phyloP scores from a whole-genome alignment of 2,113 vertebrate species.

The Microtus oregoni region DNA sequence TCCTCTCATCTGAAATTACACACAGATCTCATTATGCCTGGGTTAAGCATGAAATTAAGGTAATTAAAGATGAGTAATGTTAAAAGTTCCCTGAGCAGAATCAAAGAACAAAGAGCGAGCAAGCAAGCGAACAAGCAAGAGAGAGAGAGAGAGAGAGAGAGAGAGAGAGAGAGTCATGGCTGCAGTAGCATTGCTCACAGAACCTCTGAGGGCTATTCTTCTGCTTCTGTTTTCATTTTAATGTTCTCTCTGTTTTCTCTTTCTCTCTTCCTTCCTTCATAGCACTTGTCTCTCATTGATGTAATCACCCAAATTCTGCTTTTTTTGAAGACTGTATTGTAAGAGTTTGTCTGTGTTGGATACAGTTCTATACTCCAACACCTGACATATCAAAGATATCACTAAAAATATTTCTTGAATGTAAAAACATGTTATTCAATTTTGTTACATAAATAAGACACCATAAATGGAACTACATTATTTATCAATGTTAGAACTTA shows the following conservation, averaged over 20 bases:
- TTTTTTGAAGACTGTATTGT: background rate
- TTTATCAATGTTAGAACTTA: background rate
- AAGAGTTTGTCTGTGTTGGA: background rate
- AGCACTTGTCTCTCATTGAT: background rate
- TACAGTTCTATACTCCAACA: background rate
- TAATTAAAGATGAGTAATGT: conserved; percentile 81
- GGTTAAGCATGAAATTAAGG: conserved; percentile 79
- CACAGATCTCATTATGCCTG: conserved; percentile 73
- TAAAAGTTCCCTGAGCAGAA: conserved; percentile 77
- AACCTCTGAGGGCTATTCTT: no score
- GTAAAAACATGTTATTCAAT: background rate
- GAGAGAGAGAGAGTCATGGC: no score
- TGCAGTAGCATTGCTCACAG: no score
- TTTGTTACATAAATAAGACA: background rate
- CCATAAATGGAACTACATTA: background rate
- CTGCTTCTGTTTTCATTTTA: no score
- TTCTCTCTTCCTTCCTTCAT: background rate
- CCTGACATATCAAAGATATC: background rate
- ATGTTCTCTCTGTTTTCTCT: no score
- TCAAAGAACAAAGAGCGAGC: conserved; percentile 38
- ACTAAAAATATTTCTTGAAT: conserved; percentile 6
- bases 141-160: no score
- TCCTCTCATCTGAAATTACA: conserved; percentile 82
- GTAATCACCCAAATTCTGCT: background rate
- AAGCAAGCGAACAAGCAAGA: no score